phyloP scores from a whole-genome alignment of 2,797 vertebrate species.

The Macrochelys suwanniensis region DNA sequence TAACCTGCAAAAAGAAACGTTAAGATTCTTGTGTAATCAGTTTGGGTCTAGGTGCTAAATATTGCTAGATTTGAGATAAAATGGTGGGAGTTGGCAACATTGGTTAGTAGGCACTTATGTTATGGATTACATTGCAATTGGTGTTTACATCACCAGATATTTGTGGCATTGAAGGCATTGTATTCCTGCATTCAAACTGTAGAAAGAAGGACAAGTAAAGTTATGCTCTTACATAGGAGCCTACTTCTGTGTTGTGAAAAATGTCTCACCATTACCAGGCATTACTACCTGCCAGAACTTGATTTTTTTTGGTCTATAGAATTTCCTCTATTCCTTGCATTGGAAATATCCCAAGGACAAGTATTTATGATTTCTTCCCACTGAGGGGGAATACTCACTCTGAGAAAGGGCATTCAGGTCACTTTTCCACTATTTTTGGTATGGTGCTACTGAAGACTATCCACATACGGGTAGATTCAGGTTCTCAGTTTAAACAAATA shows the following conservation, averaged over 20 bases:
- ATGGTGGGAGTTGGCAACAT: neutral
- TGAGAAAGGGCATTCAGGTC: neutral
- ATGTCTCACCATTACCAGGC: too few relatives aligned
- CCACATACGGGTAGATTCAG: neutral
- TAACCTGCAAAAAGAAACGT: neutral
- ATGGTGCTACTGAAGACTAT: neutral
- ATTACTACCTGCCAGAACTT: too few relatives aligned
- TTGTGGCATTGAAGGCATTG: neutral
- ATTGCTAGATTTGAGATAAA: neutral
- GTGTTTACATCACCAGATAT: neutral
- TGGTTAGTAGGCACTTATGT: too few relatives aligned
- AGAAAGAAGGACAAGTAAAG: neutral
- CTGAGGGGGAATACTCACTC: neutral
- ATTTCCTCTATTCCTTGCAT: too few relatives aligned
- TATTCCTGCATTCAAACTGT: neutral
- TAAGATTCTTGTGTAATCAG: neutral
- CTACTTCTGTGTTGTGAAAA: neutral
- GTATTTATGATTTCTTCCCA: neutral
- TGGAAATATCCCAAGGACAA: neutral
- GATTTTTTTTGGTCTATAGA: too few relatives aligned
- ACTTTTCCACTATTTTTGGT: neutral
- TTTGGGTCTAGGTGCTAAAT: neutral
- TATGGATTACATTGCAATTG: neutral
- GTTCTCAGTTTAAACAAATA: neutral
- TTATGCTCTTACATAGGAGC: neutral